phyloP scores from a whole-genome alignment of 2,797 vertebrate species.

The Hafferia zeledoni region DNA sequence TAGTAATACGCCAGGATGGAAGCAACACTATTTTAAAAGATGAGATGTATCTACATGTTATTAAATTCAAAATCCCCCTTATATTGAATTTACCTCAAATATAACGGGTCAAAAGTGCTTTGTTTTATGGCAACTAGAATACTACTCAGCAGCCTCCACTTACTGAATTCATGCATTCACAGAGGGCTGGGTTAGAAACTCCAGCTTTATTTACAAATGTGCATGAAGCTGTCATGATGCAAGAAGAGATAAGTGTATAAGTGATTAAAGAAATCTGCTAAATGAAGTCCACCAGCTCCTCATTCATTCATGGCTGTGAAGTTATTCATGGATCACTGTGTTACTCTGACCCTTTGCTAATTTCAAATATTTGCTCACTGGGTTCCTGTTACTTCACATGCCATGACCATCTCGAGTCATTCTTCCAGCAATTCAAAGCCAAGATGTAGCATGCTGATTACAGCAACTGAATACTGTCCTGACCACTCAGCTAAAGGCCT shows the following conservation, averaged over 20 bases:
- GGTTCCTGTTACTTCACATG: background rate
- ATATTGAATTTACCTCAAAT: background rate
- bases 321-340: background rate
- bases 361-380: background rate
- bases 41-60: background rate
- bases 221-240: background rate
- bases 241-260: background rate
- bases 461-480: background rate
- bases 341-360: background rate
- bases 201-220: background rate
- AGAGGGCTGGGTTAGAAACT: background rate
- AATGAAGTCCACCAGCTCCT: background rate
- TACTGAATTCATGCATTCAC: background rate
- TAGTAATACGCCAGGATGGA: background rate
- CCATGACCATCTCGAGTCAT: background rate
- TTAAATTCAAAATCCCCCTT: background rate
- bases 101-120: background rate
- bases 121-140: background rate
- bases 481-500: background rate
- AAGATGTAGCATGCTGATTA: background rate
- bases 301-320: background rate
- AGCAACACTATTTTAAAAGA: background rate
- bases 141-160: background rate
- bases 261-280: background rate
- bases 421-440: background rate